Evolutionary conservation across 2,888 invertebrate species (phyloP), one percentile per base, ranked within the genome.

Genomic region (Cactoblastis cactorum): DNA sequence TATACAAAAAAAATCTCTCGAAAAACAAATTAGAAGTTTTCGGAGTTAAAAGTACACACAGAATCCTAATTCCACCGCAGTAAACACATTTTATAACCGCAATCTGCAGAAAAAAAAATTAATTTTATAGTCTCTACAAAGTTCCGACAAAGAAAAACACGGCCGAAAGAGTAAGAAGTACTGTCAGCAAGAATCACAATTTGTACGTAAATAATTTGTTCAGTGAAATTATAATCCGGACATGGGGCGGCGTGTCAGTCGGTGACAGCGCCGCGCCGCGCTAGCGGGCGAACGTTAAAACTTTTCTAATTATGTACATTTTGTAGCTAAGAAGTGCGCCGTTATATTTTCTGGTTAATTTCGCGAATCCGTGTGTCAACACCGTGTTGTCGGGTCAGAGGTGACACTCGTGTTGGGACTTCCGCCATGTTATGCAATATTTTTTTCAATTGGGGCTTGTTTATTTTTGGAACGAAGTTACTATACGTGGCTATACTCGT

Each of bases 251-350:
- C 61, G 78, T 78, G 76, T 73, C 77, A 74, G 74, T 67, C 72
- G 58, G 76, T 81, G 87, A 83, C 85, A 85, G 75, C 83, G 77
- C 67, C 79, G 79, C 78, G 79, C 82, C 78, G 80, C 79, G 79
- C 82, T 78, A 75, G 67, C 75, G 77, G 72, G 61, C 66, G 77
- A 80, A 84, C 85, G 77, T 87, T 87, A 87, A 89, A 89, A 88
- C 87, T 88, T 88, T 88, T 81, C 82, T 89, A 88, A 88, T 88
- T 88, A 88, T 84, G 81, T 82, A 83, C 80, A 86, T 86, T 89
- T 84, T 80, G 86, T 79, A 79, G 82, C 79, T 77, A 84, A 86
- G 82, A 82, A 76, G 68, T 72, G 68, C 67, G 73, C 74, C 76
- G 76, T 84, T 83, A 85, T 83, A 82, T 83, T 82, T 84, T 78